Percentiles rank a stretch among this genome's conserved stretches.
Evolutionary conservation across 2,113 vertebrate genomes (phyloP).

Genomic region (Solenodon paradoxus): DNA sequence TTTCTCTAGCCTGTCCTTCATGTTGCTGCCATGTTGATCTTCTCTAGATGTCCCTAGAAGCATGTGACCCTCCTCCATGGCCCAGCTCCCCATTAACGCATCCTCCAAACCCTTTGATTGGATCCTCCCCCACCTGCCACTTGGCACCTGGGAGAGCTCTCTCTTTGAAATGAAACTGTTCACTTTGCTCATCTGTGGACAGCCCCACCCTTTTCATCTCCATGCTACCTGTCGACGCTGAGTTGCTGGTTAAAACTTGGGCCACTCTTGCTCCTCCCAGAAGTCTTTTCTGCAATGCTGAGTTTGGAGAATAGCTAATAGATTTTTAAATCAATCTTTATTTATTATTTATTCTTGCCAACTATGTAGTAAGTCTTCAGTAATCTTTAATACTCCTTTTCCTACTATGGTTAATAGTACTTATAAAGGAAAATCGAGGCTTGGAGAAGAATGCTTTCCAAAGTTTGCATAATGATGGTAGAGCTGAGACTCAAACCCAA

Average conservation of each 20-base stretch:
- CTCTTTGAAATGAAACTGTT: background rate
- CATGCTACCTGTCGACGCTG: rapidly evolving
- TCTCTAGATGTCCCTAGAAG: background rate
- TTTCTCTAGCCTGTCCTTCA: background rate
- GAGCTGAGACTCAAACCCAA: background rate
- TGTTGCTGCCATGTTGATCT: background rate
- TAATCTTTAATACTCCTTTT: background rate
- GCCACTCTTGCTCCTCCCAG: background rate
- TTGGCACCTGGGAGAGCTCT: background rate
- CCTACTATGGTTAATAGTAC: background rate
- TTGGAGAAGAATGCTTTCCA: background rate
- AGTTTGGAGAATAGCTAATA: background rate
- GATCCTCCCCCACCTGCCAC: background rate
- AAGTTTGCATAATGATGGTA: background rate
- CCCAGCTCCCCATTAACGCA: background rate
- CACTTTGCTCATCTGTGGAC: background rate
- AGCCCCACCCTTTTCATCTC: background rate
- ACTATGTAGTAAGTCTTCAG: background rate
- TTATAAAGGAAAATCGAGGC: background rate
- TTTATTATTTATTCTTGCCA: background rate
- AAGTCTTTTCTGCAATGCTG: background rate
- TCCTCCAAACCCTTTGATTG: background rate
- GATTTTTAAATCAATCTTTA: background rate
- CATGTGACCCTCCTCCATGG: background rate
- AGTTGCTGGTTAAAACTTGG: background rate